Conservation (phyloP, 2,888 invertebrate species). For the Ischnura elegans region DNA sequence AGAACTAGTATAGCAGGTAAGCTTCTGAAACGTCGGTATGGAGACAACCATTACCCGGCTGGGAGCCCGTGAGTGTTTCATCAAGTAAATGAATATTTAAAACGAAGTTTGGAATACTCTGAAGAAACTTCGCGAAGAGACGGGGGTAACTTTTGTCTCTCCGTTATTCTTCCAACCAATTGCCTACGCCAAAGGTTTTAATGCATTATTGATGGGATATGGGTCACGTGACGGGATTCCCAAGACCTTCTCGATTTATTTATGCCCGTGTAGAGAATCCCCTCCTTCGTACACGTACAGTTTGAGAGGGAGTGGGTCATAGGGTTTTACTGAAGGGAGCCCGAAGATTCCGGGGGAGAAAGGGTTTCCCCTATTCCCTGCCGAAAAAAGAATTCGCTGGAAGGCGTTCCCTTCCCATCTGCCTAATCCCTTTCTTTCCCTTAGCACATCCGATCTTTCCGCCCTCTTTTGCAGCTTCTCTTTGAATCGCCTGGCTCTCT, state of each 20-base stretch:
- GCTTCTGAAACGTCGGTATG: too few relatives aligned
- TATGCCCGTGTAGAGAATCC: neutral
- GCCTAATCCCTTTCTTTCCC: constrained; percentile 29
- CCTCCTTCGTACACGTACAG: neutral
- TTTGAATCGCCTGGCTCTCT: neutral
- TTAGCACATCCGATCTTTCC: neutral
- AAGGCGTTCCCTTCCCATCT: neutral
- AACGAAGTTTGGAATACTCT: too few relatives aligned
- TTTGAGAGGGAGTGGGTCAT: neutral
- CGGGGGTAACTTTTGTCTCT: neutral
- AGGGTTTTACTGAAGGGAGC: neutral
- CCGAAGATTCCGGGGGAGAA: neutral
- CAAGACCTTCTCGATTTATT: neutral
- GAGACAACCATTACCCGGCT: too few relatives aligned
- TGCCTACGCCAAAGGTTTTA: neutral
- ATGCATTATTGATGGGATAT: constrained; percentile 15
- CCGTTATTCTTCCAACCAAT: neutral
- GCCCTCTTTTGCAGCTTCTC: neutral
- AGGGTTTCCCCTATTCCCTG: neutral
- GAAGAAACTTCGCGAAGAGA: too few relatives aligned
- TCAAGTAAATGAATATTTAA: too few relatives aligned
- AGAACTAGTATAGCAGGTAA: too few relatives aligned
- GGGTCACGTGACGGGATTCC: neutral
- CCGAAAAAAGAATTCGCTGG: neutral
- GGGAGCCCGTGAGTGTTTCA: too few relatives aligned